Evolutionary conservation across 2,888 invertebrate species (phyloP).

Genomic region (Resseliella maxima): DNA sequence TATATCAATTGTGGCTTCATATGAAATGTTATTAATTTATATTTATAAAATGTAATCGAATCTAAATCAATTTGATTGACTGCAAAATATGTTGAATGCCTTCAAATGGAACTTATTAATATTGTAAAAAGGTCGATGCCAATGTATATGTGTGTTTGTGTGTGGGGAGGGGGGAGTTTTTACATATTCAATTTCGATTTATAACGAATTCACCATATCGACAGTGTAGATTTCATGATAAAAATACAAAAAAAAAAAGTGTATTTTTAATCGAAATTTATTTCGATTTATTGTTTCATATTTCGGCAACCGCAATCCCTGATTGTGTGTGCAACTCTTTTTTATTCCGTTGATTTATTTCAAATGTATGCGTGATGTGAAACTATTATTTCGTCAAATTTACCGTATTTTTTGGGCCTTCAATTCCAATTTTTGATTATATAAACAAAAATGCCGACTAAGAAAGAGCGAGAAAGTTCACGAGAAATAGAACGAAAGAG

Average conservation of each 20-base stretch:
- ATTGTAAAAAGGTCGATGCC: slow-evolving; percentile 24
- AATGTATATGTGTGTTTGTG: background rate
- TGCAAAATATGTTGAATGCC: slow-evolving; percentile 39
- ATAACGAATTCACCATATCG: background rate
- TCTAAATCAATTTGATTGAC: slow-evolving; percentile 29
- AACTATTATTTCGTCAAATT: slow-evolving; percentile 43
- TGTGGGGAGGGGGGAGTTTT: no score
- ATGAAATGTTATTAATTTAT: background rate
- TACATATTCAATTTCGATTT: background rate
- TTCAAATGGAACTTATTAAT: background rate
- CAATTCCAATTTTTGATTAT: background rate
- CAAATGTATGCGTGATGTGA: slow-evolving; percentile 13
- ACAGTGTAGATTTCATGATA: background rate
- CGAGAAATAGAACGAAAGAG: no score
- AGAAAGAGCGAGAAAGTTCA: no score
- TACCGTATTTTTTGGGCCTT: background rate
- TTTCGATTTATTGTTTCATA: background rate
- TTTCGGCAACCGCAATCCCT: background rate
- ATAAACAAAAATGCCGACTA: background rate
- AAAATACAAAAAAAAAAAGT: no score
- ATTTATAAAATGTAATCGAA: slow-evolving; percentile 49
- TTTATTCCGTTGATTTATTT: slow-evolving; percentile 24
- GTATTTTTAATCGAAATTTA: no score
- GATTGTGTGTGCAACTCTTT: background rate
- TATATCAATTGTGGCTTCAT: background rate